Evolutionary conservation across 2,888 invertebrate species (phyloP).

Genomic region (Tanytarsus gracilentus): DNA sequence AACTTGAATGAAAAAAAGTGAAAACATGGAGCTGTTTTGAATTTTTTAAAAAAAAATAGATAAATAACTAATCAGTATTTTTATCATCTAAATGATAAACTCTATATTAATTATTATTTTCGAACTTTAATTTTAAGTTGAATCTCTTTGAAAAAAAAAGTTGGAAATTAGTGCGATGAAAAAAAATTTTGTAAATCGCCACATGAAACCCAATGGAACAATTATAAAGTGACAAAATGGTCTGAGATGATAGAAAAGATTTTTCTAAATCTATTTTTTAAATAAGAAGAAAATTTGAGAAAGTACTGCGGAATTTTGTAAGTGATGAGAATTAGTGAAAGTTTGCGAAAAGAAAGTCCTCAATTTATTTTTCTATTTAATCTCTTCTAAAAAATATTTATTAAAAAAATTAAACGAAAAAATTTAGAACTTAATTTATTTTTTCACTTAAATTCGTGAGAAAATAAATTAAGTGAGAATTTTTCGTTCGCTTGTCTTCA

Average conservation of each 20-base stretch:
- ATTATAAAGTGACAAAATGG: conserved; percentile 4
- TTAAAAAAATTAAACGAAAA: not conserved
- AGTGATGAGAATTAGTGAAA: not conserved
- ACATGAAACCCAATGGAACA: not conserved
- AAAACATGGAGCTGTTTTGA: conserved; percentile 5
- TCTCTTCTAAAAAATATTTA: not conserved
- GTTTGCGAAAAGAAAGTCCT: not conserved
- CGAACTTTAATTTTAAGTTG: too few relatives aligned
- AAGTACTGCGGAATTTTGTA: not conserved
- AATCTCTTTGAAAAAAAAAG: not conserved
- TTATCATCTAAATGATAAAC: not conserved
- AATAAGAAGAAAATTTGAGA: not conserved
- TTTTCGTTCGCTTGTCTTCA: too few relatives aligned
- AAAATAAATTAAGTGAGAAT: not conserved
- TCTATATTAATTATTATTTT: not conserved
- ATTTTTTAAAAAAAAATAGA: not conserved
- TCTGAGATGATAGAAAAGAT: conserved; percentile 1
- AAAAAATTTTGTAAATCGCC: not conserved
- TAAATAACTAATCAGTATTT: conserved; percentile 13
- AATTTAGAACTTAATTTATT: not conserved
- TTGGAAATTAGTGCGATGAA: not conserved
- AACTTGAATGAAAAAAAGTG: not conserved
- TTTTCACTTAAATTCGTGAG: not conserved
- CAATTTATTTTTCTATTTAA: conserved; percentile 8
- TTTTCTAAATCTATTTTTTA: not conserved